Evolutionary conservation across 2,888 invertebrate genomes (phyloP), one percentile per base, ranked within the genome.

Genomic region (Poecilus cupreus): DNA sequence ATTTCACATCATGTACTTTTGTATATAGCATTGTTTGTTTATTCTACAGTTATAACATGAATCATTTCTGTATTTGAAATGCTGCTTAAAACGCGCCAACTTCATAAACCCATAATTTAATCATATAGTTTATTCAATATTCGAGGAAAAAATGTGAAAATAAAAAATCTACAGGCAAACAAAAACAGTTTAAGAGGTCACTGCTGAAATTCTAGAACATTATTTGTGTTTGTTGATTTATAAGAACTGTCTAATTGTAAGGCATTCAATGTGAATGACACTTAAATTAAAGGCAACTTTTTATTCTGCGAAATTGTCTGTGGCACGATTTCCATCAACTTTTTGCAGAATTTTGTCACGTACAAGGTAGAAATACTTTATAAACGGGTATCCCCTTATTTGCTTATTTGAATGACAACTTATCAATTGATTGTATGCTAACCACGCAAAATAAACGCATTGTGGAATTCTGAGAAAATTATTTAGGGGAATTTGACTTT

Each of bases 1-100:
- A 54, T 54, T 54, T 54, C 54, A 54, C 54, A 54, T 54, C 20
- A 18, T 54, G 20, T 49, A 54, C 20, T 11, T 10, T 18, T 54
- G 54, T 54, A 54, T 54, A 54, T 32, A 32, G 32, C 54, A 54
- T 54, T 54, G 54, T 54, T 54, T 54, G 54, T 54, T 54, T 51
- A 54, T 54, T 54, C 10, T 54, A 54, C 54, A 18, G 54, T 54
- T 54, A 54, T 54, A 8, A 2, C 54, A 22, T 54, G 54, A 54
- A 16, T 54, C 54, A 54, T 54, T 54, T 54, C 6, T 10, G 54
- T 54, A 54, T 54, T 20, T 32, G 32, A 32, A 8, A 32, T 32
- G 32, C 32, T 8, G 8, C 32, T 54, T 54, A 4, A 20, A 51
- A 22, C 20, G 11, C 3, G 18, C 8, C 13, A 54, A 54, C 18